Conservation (phyloP, 30 jellyfish, hydroid and myxozoan species). For the Morbakka virulenta region DNA sequence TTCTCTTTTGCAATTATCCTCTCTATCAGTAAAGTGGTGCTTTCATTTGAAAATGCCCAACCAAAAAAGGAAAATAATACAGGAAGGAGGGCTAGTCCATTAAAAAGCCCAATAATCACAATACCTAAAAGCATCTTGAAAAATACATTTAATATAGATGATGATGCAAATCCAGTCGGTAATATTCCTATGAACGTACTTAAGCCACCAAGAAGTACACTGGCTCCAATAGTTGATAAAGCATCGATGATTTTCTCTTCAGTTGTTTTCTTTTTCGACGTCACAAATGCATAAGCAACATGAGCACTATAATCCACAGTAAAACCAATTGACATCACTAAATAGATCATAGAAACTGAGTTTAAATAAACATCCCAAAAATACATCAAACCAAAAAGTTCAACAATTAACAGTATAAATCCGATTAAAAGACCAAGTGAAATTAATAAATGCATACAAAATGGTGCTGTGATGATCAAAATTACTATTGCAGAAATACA, state of each 20-base stretch:
- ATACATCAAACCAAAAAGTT: slow-evolving; percentile 51
- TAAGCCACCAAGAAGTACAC: slow-evolving; percentile 49
- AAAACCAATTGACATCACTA: slow-evolving; percentile 55
- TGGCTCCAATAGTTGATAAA: slow-evolving; percentile 38
- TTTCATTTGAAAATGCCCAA: background rate
- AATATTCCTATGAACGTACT: slow-evolving; percentile 67
- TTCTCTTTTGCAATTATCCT: background rate
- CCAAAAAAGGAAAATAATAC: slow-evolving; percentile 46
- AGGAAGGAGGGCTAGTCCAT: slow-evolving; percentile 57
- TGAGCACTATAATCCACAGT: slow-evolving; percentile 63
- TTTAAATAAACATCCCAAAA: slow-evolving; percentile 45
- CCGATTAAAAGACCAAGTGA: slow-evolving; percentile 5
- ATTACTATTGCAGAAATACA: slow-evolving; percentile 10
- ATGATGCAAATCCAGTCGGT: slow-evolving; percentile 54
- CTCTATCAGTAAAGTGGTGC: background rate
- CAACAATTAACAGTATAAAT: slow-evolving; percentile 20
- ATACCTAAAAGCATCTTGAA: slow-evolving; percentile 69
- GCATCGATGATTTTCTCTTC: slow-evolving; percentile 36
- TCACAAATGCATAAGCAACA: slow-evolving; percentile 56
- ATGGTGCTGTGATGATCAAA: slow-evolving; percentile 21
- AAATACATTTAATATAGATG: slow-evolving; percentile 39
- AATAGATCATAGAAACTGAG: slow-evolving; percentile 24
- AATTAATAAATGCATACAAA: slow-evolving; percentile 41
- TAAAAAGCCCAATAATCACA: slow-evolving; percentile 35
- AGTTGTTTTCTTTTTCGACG: slow-evolving; percentile 16